Conservation (phyloP, 2,888 invertebrate genomes). For the Stegophylla sp. region DNA sequence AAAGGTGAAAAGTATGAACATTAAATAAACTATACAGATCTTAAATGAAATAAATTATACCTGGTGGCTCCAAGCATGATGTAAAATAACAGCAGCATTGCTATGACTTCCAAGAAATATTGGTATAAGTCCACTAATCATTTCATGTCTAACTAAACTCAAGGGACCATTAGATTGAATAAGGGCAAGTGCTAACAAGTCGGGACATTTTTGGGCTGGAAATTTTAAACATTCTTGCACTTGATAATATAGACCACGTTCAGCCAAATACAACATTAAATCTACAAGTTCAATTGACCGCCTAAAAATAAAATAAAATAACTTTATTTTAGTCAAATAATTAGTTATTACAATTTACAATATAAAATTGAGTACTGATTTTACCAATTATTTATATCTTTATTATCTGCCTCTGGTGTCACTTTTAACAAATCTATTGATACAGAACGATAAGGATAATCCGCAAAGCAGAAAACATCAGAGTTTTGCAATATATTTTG, state of each 20-base stretch:
- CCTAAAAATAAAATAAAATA: constrained; percentile 64
- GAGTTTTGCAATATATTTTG: constrained; percentile 86
- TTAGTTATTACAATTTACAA: not conserved
- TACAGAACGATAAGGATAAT: constrained; percentile 86
- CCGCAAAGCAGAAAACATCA: constrained; percentile 93
- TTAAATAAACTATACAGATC: constrained; percentile 55
- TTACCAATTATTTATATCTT: constrained; percentile 88
- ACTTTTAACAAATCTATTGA: constrained; percentile 89
- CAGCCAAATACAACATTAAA: constrained; percentile 83
- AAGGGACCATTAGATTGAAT: constrained; percentile 85
- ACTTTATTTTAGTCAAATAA: not conserved
- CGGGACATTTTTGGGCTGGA: constrained; percentile 92
- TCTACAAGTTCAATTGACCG: constrained; percentile 91
- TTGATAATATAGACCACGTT: constrained; percentile 81
- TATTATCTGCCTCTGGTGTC: constrained; percentile 92
- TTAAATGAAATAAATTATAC: constrained; percentile 62
- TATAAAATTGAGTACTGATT: constrained; percentile 34
- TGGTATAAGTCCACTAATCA: constrained; percentile 86
- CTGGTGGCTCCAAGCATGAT: constrained; percentile 92
- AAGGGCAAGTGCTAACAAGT: constrained; percentile 86
- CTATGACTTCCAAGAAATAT: constrained; percentile 94
- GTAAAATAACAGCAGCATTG: constrained; percentile 93
- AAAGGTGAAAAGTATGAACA: constrained; percentile 16
- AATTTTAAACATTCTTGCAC: constrained; percentile 90
- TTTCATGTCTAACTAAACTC: constrained; percentile 81